phyloP scores from a whole-genome alignment of 2,888 invertebrate species.

The Rotaria macrura region DNA sequence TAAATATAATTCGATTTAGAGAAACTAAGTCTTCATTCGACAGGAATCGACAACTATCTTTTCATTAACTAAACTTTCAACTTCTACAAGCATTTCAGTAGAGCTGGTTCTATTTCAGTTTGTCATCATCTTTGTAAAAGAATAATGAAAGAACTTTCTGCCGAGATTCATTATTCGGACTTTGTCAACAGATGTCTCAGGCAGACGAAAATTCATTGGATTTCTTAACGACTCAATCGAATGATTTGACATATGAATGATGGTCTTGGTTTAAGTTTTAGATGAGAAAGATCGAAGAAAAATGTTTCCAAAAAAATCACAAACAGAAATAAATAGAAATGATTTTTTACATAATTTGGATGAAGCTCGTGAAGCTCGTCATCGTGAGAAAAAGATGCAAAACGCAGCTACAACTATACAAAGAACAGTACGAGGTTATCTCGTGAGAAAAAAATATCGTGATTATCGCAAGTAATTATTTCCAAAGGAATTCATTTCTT shows the following conservation, averaged over 20 bases:
- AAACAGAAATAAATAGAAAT: neutral
- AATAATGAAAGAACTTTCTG: no score
- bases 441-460: neutral
- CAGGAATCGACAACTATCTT: no score
- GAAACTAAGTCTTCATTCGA: no score
- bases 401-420: neutral
- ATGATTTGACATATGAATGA: neutral
- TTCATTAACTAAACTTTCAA: no score
- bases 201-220: neutral
- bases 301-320: neutral
- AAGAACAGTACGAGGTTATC: neutral
- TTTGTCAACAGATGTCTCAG: neutral
- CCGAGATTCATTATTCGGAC: no score
- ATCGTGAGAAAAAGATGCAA: neutral
- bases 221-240: neutral
- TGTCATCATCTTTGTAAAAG: no score
- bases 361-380: neutral
- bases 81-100: no score
- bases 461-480: neutral
- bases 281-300: no score
- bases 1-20: no score
- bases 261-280: no score
- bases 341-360: slow-evolving; percentile 8
- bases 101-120: no score
- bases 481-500: neutral